phyloP scores from a whole-genome alignment of 1,140 invertebrate genomes.

The Procambarus virginalis region DNA sequence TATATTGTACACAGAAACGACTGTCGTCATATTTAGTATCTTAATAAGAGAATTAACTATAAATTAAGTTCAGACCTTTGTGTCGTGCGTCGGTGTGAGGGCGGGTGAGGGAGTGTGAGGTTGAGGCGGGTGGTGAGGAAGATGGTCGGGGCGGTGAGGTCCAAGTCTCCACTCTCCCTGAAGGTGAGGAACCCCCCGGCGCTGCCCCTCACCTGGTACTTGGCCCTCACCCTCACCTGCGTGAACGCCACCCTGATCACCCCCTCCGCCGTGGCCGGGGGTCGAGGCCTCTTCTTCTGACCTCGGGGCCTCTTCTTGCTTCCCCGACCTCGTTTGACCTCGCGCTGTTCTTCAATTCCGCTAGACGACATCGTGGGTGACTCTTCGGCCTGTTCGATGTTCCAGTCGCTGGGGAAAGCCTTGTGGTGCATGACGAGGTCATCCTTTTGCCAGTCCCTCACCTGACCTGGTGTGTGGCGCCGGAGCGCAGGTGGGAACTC shows the following conservation, averaged over 20 bases:
- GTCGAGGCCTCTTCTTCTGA: background rate
- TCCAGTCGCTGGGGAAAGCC: background rate
- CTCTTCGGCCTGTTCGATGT: background rate
- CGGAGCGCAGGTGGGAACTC: background rate
- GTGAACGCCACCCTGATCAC: constrained; percentile 62
- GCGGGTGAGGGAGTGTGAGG: constrained; percentile 35
- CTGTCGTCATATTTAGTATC: too few species aligned
- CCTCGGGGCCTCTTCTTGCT: background rate
- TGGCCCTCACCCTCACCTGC: constrained; percentile 54
- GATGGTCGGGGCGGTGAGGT: constrained; percentile 59
- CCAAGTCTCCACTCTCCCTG: constrained; percentile 61
- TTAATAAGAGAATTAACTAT: too few species aligned
- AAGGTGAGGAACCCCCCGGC: constrained; percentile 66
- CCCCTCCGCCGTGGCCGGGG: constrained; percentile 26
- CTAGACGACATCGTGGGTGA: background rate
- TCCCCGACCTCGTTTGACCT: background rate
- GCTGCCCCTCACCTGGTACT: constrained; percentile 65
- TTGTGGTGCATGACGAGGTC: background rate
- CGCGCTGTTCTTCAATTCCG: background rate
- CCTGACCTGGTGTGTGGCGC: background rate
- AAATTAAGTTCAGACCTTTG: background rate
- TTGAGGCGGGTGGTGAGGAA: constrained; percentile 59
- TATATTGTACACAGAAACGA: too few species aligned
- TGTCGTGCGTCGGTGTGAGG: background rate
- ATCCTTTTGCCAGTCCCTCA: background rate